Percentiles rank a stretch among this genome's conserved stretches.
These are phyloP conservation scores for Luscinia luscinia DNA, from an alignment of 2,797 vertebrate species.

Conservation along the genomic window DNA sequence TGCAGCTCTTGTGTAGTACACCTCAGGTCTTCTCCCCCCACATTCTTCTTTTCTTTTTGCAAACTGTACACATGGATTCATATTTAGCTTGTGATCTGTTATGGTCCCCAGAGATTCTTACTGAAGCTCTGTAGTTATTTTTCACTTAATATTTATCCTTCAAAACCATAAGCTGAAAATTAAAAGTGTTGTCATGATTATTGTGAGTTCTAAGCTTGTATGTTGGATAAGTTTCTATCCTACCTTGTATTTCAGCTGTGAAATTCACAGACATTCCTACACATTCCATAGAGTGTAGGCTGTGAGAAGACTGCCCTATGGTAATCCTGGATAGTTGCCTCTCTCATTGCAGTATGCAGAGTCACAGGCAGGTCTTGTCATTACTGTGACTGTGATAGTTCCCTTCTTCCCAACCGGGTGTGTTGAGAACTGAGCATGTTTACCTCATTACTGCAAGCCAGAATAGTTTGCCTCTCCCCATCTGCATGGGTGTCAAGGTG, in stretches of 20 bases:
- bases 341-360: rapidly evolving
- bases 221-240: background rate
- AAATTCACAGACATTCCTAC: background rate
- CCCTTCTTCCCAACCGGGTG: rapidly evolving
- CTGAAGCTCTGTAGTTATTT: background rate
- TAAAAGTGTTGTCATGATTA: background rate
- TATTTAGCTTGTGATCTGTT: background rate
- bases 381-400: background rate
- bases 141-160: background rate
- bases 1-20: background rate
- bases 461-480: background rate
- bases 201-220: background rate
- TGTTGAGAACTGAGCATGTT: background rate
- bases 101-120: background rate
- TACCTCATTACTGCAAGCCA: background rate
- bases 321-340: background rate
- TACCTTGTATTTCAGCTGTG: background rate
- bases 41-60: background rate
- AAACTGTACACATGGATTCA: background rate
- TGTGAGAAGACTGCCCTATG: rapidly evolving
- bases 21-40: background rate
- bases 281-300: rapidly evolving
- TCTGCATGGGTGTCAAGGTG: rapidly evolving
- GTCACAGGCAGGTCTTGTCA: background rate
- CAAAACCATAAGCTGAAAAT: background rate